Conservation (phyloP, 64 coral and sea anemone species). For the Montipora capricornis region DNA sequence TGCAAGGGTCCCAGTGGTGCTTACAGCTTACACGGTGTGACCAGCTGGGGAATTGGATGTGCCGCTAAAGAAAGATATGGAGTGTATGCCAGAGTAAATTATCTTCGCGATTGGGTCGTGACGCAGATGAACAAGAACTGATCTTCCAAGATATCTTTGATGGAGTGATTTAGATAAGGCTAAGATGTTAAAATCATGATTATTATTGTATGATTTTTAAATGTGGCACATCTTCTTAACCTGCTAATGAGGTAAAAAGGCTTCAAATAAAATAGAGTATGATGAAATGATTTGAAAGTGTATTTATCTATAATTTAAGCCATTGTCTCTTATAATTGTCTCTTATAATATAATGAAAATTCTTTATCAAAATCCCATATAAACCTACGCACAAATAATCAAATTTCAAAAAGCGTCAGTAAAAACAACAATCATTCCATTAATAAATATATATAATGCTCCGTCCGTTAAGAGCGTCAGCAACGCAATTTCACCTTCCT, state of each 20-base stretch:
- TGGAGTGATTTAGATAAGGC: background rate
- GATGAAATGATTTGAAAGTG: background rate
- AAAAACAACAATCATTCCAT: too few relatives aligned
- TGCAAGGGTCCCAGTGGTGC: conserved; percentile 11
- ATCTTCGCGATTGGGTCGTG: conserved; percentile 31
- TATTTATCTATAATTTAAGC: too few relatives aligned
- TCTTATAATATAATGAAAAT: too few relatives aligned
- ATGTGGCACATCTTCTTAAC: background rate
- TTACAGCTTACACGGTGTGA: conserved; percentile 41
- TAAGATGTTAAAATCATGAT: background rate
- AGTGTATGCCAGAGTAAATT: conserved; percentile 68
- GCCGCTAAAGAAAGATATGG: conserved; percentile 26
- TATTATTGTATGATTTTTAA: background rate
- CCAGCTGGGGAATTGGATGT: conserved; percentile 60
- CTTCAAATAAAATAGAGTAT: background rate
- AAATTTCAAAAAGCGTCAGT: too few relatives aligned
- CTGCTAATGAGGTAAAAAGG: background rate
- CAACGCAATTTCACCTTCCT: too few relatives aligned
- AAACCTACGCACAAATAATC: too few relatives aligned
- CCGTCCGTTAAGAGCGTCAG: too few relatives aligned
- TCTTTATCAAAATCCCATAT: too few relatives aligned
- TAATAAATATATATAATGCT: too few relatives aligned
- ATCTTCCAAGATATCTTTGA: background rate
- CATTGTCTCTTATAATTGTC: too few relatives aligned
- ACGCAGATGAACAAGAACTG: conserved; percentile 14